Percentiles rank a stretch among this genome's conserved stretches.
Conservation (phyloP, 2,888 invertebrate species). For the Mesoligia furuncula region DNA sequence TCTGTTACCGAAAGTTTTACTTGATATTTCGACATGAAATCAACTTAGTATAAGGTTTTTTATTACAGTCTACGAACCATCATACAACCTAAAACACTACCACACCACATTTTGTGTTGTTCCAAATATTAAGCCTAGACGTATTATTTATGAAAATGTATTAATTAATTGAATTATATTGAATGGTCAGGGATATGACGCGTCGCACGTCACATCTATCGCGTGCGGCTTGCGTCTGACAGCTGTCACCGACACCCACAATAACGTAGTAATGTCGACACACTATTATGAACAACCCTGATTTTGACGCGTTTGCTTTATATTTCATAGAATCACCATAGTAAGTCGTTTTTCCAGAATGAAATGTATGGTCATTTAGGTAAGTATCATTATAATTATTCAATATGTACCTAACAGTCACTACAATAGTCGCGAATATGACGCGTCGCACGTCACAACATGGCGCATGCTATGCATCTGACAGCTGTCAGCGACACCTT, state of each 20-base stretch:
- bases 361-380: background rate
- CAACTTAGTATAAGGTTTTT: background rate
- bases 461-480: conserved; percentile 4
- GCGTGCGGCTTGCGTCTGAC: conserved; percentile 16
- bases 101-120: background rate
- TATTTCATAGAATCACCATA: background rate
- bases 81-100: background rate
- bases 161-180: background rate
- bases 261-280: conserved; percentile 5
- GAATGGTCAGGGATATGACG: too few relatives aligned
- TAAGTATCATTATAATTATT: background rate
- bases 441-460: conserved; percentile 9
- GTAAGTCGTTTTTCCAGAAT: background rate
- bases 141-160: background rate
- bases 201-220: background rate
- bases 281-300: background rate
- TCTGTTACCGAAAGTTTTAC: background rate
- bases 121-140: background rate
- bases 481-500: conserved; percentile 36
- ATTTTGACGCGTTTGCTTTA: background rate
- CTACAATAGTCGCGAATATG: background rate
- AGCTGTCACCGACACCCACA: conserved; percentile 35
- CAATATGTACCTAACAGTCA: background rate
- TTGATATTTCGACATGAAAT: background rate
- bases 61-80: background rate